Conservation (phyloP, 2,797 vertebrate genomes). For the Cyclopterus lumpus region DNA sequence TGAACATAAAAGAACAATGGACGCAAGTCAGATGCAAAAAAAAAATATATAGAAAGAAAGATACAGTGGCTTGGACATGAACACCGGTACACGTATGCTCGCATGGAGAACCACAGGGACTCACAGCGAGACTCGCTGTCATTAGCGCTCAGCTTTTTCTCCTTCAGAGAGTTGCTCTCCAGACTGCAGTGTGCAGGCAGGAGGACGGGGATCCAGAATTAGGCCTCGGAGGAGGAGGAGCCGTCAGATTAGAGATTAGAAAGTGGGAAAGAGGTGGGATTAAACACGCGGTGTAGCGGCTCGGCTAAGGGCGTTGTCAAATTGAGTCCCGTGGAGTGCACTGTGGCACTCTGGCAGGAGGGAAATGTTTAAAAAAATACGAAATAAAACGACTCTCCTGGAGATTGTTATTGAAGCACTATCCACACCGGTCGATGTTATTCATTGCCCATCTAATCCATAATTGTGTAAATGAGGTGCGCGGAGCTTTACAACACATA, state of each 20-base stretch:
- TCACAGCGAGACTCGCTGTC: slow-evolving; percentile 30
- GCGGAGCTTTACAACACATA: slow-evolving; percentile 56
- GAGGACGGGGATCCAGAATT: slow-evolving; percentile 54
- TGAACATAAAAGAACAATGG: slow-evolving; percentile 74
- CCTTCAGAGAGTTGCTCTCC: slow-evolving; percentile 2
- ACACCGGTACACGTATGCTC: neutral
- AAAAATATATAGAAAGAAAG: neutral
- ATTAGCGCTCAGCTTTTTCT: slow-evolving; percentile 31
- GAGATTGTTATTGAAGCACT: slow-evolving; percentile 41
- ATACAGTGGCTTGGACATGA: slow-evolving; percentile 28
- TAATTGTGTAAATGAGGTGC: slow-evolving; percentile 67
- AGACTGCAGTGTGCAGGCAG: slow-evolving; percentile 11
- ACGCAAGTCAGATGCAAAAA: slow-evolving; percentile 53
- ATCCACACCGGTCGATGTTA: slow-evolving; percentile 48
- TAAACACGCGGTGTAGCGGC: slow-evolving; percentile 53
- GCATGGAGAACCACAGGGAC: slow-evolving; percentile 9
- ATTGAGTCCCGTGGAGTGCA: slow-evolving; percentile 51
- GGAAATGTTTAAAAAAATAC: slow-evolving; percentile 13
- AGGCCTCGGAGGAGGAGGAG: slow-evolving; percentile 57
- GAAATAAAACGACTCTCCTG: slow-evolving; percentile 40
- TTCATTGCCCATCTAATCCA: slow-evolving; percentile 69
- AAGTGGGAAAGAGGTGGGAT: slow-evolving; percentile 70
- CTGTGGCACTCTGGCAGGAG: neutral
- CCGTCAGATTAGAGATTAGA: slow-evolving; percentile 76
- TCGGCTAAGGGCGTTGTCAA: slow-evolving; percentile 47